Conservation (phyloP, 1,140 invertebrate genomes). For the Drosophila murphyi region DNA sequence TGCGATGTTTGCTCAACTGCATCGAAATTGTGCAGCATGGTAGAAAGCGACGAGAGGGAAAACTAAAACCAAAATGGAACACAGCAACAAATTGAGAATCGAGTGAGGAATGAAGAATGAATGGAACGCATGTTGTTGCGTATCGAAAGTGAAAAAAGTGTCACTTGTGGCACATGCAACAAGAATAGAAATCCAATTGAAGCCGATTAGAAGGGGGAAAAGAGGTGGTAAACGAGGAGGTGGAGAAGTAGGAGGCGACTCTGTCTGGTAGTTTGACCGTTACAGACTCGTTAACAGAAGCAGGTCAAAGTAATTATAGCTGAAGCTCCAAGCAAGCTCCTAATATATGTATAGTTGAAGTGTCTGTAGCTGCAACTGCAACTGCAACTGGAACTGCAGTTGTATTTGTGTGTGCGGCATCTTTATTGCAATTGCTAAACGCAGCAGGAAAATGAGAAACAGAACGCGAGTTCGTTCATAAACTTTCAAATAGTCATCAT, state of each 20-base stretch:
- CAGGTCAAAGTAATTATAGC: constrained; percentile 80
- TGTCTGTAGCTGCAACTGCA: constrained; percentile 24
- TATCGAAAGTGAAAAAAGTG: constrained; percentile 80
- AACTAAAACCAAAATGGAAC: constrained; percentile 29
- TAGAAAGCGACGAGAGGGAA: constrained; percentile 17
- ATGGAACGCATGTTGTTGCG: constrained; percentile 57
- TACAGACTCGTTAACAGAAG: constrained; percentile 48
- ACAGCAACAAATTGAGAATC: constrained; percentile 4
- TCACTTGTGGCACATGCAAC: constrained; percentile 47
- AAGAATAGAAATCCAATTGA: constrained; percentile 74
- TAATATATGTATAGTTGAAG: constrained; percentile 23
- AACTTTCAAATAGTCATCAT: constrained; percentile 43
- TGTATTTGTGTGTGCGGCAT: neutral
- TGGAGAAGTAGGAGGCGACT: constrained; percentile 36
- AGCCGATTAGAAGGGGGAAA: constrained; percentile 71
- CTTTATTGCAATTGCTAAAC: constrained; percentile 46
- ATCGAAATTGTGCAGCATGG: constrained; percentile 44
- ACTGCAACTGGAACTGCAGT: constrained; percentile 25
- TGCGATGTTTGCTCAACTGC: constrained; percentile 49
- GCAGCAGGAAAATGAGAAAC: neutral
- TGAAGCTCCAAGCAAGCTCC: constrained; percentile 33
- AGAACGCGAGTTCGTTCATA: constrained; percentile 32
- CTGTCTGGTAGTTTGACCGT: constrained; percentile 31
- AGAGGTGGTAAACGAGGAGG: neutral
- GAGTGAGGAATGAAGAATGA: neutral